phyloP scores from a whole-genome alignment of 2,888 invertebrate species.

The Epinotia bilunana region DNA sequence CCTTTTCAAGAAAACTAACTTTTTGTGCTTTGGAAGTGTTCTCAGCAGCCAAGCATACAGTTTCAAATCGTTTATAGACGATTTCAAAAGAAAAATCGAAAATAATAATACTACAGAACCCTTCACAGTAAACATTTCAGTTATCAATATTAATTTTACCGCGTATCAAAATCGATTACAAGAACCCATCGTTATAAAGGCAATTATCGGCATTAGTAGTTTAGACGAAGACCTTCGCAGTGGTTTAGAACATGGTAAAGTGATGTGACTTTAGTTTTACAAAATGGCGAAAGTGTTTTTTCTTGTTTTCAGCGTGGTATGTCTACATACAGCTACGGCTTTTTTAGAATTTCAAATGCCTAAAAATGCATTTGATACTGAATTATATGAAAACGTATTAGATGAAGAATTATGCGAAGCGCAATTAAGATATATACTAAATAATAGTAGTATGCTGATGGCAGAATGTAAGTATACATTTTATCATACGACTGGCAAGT shows the following conservation, averaged over 20 bases:
- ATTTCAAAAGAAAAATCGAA: background rate
- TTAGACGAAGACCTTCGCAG: background rate
- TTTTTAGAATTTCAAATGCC: conserved; percentile 51
- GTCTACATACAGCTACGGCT: conserved; percentile 13
- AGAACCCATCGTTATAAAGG: background rate
- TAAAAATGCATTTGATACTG: conserved; percentile 60
- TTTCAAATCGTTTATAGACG: no score
- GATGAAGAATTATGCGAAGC: conserved; percentile 63
- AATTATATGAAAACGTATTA: conserved; percentile 64
- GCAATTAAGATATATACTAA: conserved; percentile 61
- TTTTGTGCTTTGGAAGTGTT: no score
- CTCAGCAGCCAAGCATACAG: no score
- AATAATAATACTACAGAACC: conserved; percentile 13
- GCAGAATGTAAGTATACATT: conserved; percentile 64
- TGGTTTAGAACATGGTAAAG: conserved; percentile 1
- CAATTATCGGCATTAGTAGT: conserved; percentile 13
- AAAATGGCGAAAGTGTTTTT: conserved; percentile 33
- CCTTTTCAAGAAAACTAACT: no score
- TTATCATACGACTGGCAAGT: background rate
- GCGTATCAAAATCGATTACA: conserved; percentile 16
- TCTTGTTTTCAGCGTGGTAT: conserved; percentile 13
- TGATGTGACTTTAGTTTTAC: background rate
- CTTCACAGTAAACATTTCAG: background rate
- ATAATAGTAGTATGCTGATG: conserved; percentile 54
- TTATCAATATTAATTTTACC: conserved; percentile 14